Base-by-base conservation (phyloP, 2,113 vertebrate species). In the Zonotrichia leucophrys region DNA sequence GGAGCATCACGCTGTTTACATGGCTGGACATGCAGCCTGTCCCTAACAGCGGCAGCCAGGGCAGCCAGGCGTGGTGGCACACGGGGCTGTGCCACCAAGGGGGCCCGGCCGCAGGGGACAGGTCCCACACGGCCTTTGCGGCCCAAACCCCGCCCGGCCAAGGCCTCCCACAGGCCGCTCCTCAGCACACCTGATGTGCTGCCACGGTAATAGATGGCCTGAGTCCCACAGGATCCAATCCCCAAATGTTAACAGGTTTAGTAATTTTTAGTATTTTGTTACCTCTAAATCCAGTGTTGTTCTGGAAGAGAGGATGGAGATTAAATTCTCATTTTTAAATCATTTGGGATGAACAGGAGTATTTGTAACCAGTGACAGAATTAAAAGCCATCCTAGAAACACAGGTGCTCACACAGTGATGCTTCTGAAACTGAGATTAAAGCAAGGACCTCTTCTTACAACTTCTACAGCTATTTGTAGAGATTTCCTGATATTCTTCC, bases 1-100 rank as follows among this genome's bases (percentile, higher is more conserved):
- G 35, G 50, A 91, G 70, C 76, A 15, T 92, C 89, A 41, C 73
- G 46, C 79, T 95, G 94, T 98, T 97, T 95, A 96, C 93, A 95
- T 11, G 87, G 88, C 91, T 86, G 94, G 90, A 77, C 95, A 74
- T 89, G 87, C 88, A 90, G 33, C 39, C 1, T 74, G 92, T 90
- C 93, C 8, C 3, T 41, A 95, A 92, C 76, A 87, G 94, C 92
- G 73, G 68, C 95, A 35, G 89, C 92, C 64, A 96, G 89, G 62
- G 80, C 90, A 68, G 33, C 81, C 90, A 96, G 93, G 94, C 94
- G 41, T 86, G 91, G 47, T 81, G 82, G 83, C 67, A 83, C 22
- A 12, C 37, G 6, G 41, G 6, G 31, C 89, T 9, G 41, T 37
- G 69, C 42, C 17, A 55, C 77, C 76, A 33, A 47, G 50, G 82